These are phyloP conservation scores for Conus ventricosus DNA, from an alignment of 1,140 invertebrate genomes.

Conservation along the genomic window DNA sequence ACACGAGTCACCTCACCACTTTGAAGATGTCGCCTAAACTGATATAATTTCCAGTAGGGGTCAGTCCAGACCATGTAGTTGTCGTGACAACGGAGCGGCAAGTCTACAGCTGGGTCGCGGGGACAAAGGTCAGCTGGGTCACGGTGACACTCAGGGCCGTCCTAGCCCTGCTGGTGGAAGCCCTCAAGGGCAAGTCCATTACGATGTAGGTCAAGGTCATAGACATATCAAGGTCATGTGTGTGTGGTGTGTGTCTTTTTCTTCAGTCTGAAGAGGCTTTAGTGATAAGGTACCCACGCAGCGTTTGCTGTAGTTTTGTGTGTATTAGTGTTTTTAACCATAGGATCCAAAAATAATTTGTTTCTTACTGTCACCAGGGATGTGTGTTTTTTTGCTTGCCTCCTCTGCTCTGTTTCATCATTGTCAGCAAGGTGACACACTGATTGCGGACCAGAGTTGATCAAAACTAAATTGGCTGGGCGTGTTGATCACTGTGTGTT, in stretches of 20 bases:
- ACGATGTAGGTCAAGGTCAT: conserved; percentile 73
- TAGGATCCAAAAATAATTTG: background rate
- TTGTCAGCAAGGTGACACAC: no score
- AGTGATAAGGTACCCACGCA: no score
- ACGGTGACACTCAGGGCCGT: conserved; percentile 78
- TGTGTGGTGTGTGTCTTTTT: background rate
- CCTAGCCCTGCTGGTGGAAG: conserved; percentile 78
- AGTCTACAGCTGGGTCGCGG: conserved; percentile 85
- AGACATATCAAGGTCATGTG: background rate
- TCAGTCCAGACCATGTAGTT: conserved; percentile 82
- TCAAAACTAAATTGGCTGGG: no score
- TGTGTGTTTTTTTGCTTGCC: no score
- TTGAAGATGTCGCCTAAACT: no score
- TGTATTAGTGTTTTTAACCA: no score
- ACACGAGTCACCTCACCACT: background rate
- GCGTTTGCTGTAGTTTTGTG: no score
- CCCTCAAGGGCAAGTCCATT: conserved; percentile 80
- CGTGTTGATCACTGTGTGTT: background rate
- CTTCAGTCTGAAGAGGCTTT: background rate
- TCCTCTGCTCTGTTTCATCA: no score
- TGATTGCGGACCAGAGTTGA: no score
- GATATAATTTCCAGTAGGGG: conserved; percentile 75
- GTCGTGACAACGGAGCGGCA: conserved; percentile 81
- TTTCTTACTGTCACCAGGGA: background rate
- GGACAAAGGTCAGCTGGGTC: conserved; percentile 82